Base-by-base conservation (phyloP, 2,113 vertebrate genomes). In the Oryzias celebensis region DNA sequence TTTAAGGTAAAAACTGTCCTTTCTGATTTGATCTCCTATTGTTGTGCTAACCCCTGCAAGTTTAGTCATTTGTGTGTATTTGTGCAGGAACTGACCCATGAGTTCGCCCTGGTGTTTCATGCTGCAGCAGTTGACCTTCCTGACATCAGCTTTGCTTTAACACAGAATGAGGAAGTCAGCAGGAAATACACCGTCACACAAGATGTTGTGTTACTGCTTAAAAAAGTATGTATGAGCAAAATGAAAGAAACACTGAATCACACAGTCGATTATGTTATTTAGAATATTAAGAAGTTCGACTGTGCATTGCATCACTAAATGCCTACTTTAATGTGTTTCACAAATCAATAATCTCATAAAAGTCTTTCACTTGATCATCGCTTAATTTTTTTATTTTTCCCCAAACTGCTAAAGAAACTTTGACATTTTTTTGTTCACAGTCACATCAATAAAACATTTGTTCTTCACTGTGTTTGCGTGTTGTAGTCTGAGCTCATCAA, bases 201-300 rank as follows among this genome's bases (percentile, higher is more conserved):
- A 13, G 93, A 94, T 63, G 89, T 85, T 0, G 83, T 96, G 1
- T 48, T 95, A 16, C 87, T 98, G 26, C 91, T 97, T 54, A 91
- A 89, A 84, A 91, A 94, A 94, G 96, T 96, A 90, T 23, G 51
- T 28, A 36, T 20, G 41, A 20, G 5, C 24, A 28, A 54, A 59
- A 41, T 26, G 62, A 12, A 47, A 31, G 36, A 36, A 36, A 36
- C 8, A 2, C 36, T 36, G 36, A 10, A 10, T 36, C 10, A 12
- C 5, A 28, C 36, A 36, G 36, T 36, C 36, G 12, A 36, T 3
- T 8, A 8, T 2, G 1, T 36, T 36, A 36, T 10, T 36, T 36
- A 10, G 31, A 8, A 36, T 36, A 36, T 28, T 28, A 28, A 28
- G 5, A 28, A 28, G 26, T 28, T 28, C 5, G 26, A 28, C 4